Percentiles rank a stretch among this genome's conserved stretches.
phyloP scores from a whole-genome alignment of 1,140 invertebrate genomes.

The Andrena cerasifolii region DNA sequence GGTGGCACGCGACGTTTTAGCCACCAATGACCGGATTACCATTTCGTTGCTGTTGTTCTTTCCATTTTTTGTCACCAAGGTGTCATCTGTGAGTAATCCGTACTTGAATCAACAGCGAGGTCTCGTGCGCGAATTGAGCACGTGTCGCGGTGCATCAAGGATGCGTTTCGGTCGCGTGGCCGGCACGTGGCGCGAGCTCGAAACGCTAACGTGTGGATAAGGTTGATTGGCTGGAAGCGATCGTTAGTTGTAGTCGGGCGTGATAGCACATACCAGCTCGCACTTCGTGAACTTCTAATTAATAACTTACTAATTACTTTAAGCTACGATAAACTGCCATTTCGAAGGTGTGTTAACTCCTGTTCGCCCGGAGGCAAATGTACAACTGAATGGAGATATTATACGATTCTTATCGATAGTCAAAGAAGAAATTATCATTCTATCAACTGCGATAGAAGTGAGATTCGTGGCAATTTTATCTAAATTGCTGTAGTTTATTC shows the following conservation, averaged over 20 bases:
- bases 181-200: constrained; percentile 62
- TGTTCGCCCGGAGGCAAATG: no score
- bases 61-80: constrained; percentile 27
- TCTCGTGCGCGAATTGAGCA: constrained; percentile 30
- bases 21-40: constrained; percentile 57
- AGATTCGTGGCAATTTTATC: no score
- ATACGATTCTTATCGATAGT: no score
- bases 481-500: no score
- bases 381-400: no score
- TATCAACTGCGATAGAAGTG: no score
- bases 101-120: constrained; percentile 33
- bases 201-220: constrained; percentile 20
- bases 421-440: no score
- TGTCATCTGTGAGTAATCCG: constrained; percentile 45
- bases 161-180: constrained; percentile 62
- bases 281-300: neutral
- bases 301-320: no score
- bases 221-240: constrained; percentile 59
- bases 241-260: constrained; percentile 7
- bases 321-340: no score
- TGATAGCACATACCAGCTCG: neutral
- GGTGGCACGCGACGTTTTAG: constrained; percentile 62
- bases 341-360: no score
- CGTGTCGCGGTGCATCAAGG: constrained; percentile 14
- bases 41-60: constrained; percentile 56